Conservation (phyloP, 2,797 vertebrate genomes). For the Falco columbarius region DNA sequence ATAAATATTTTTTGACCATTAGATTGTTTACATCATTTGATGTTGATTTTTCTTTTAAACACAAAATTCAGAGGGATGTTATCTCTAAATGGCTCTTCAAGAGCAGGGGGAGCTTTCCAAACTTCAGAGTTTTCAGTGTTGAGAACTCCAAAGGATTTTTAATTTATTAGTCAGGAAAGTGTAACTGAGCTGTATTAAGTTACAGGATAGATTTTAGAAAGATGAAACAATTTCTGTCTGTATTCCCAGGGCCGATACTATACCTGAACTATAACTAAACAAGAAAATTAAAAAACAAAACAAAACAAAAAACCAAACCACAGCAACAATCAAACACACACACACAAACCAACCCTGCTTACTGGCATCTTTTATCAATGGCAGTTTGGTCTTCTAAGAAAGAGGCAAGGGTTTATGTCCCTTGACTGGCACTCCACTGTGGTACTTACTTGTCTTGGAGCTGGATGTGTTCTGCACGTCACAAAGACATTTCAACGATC, state of each 20-base stretch:
- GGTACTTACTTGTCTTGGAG: neutral
- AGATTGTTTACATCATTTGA: neutral
- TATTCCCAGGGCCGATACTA: neutral
- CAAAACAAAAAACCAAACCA: too few relatives aligned
- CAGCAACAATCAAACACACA: neutral
- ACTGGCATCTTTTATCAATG: neutral
- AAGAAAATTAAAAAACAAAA: neutral
- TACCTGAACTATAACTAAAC: neutral
- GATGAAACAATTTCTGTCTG: neutral
- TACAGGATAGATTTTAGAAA: constrained; percentile 31
- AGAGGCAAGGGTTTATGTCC: neutral
- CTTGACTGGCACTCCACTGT: neutral
- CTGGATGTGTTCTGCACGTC: neutral
- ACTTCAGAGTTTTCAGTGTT: neutral
- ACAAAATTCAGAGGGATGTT: neutral
- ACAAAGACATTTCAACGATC: neutral
- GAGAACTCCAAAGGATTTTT: neutral
- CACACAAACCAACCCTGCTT: neutral
- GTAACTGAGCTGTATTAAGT: neutral
- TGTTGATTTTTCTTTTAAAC: neutral
- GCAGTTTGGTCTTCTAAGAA: neutral
- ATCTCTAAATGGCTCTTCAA: neutral
- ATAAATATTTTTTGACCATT: neutral
- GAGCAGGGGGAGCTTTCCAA: constrained; percentile 64
- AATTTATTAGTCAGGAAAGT: neutral